These are phyloP conservation scores for Rhinopomastus cyanomelas DNA, from an alignment of 2,113 vertebrate genomes.

Conservation along the genomic window DNA sequence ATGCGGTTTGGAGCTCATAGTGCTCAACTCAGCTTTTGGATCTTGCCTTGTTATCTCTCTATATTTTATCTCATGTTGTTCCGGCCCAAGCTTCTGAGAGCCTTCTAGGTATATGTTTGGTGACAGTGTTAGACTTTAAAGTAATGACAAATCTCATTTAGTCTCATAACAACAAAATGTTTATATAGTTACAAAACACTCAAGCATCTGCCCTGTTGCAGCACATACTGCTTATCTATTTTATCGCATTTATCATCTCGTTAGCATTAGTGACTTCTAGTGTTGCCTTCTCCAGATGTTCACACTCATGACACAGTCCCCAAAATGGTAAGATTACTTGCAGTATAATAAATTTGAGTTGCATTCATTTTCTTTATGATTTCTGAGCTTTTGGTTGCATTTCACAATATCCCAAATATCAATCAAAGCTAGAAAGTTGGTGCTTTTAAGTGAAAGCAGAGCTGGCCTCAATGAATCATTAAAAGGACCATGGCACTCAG, in stretches of 20 bases:
- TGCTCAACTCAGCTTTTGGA: not conserved
- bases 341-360: not conserved
- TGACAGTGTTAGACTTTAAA: not conserved
- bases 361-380: not conserved
- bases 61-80: not conserved
- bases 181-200: not conserved
- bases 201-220: not conserved
- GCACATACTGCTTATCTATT: not conserved
- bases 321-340: not conserved
- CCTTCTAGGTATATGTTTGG: not conserved
- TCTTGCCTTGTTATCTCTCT: not conserved
- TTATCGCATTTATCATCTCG: constrained; percentile 7
- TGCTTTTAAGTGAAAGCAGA: not conserved
- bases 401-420: not conserved
- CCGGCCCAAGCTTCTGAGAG: not conserved
- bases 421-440: not conserved
- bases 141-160: not conserved
- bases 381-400: not conserved
- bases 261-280: not conserved
- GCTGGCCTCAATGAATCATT: not conserved
- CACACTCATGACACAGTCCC: not conserved
- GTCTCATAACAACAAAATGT: not conserved
- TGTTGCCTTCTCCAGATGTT: not conserved
- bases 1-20: not conserved
- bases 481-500: not conserved